These are phyloP conservation scores for Kryptolebias marmoratus DNA, from an alignment of 2,113 vertebrate species.

Conservation along the genomic window DNA sequence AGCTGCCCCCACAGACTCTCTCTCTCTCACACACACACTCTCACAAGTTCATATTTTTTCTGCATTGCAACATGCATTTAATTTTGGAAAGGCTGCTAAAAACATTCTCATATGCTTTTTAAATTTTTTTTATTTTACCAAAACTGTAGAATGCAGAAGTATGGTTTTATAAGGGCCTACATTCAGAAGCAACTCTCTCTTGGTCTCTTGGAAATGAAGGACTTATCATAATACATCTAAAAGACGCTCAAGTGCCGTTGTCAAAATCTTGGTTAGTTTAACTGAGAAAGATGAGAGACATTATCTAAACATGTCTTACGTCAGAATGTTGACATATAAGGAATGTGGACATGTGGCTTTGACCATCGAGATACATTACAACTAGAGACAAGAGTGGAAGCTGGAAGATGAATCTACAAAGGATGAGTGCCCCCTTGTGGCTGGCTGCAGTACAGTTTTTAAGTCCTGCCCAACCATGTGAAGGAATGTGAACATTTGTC, in stretches of 20 bases:
- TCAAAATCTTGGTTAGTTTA: background rate
- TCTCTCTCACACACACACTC: constrained; percentile 15
- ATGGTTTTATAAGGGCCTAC: too few relatives aligned
- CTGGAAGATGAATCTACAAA: too few relatives aligned
- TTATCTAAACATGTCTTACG: background rate
- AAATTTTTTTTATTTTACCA: background rate
- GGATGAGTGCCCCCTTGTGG: too few relatives aligned
- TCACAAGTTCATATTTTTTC: constrained; percentile 31
- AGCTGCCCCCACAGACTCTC: constrained; percentile 63
- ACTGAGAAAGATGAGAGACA: background rate
- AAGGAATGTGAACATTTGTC: too few relatives aligned
- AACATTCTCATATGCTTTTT: constrained; percentile 2
- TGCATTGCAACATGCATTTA: constrained; percentile 33
- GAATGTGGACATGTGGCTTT: background rate
- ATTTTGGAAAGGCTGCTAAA: constrained; percentile 16
- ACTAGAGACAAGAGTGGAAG: too few relatives aligned
- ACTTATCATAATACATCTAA: background rate
- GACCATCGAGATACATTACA: too few relatives aligned
- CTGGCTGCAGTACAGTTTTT: too few relatives aligned
- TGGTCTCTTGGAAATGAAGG: background rate
- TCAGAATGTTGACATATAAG: background rate
- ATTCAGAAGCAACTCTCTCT: background rate
- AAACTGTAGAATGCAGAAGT: background rate
- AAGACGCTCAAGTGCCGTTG: background rate
- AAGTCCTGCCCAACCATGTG: too few relatives aligned